A percentile compares a stretch with the other conserved stretches of the same genome.
These are phyloP conservation scores for Leptarthrus brevirostris DNA, from an alignment of 2,888 invertebrate genomes.

Conservation along the genomic window DNA sequence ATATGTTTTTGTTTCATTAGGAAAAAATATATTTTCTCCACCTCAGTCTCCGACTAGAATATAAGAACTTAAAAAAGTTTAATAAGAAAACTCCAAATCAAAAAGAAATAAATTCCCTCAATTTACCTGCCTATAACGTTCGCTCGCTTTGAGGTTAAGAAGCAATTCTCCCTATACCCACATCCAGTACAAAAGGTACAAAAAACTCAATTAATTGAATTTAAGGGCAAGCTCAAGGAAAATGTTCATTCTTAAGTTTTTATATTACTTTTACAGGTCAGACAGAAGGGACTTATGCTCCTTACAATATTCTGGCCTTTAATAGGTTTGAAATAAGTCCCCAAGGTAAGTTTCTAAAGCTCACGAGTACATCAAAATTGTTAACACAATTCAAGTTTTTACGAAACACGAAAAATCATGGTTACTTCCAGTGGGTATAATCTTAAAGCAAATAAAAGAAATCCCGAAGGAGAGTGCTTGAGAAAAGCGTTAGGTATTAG, in stretches of 20 bases:
- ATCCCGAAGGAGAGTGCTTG: not conserved
- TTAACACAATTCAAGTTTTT: constrained; percentile 24
- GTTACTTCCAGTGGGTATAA: not conserved
- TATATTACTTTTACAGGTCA: constrained; percentile 16
- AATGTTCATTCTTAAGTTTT: not conserved
- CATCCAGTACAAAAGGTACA: constrained; percentile 8
- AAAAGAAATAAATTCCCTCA: too few relatives aligned
- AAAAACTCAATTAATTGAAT: constrained; percentile 20
- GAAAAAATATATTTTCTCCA: too few relatives aligned
- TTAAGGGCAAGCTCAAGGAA: not conserved
- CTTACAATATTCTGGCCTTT: constrained; percentile 7
- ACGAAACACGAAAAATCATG: constrained; percentile 19
- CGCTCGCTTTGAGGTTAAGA: too few relatives aligned
- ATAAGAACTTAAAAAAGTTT: too few relatives aligned
- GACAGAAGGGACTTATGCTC: not conserved
- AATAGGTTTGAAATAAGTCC: constrained; percentile 29
- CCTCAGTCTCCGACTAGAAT: too few relatives aligned
- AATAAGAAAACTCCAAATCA: too few relatives aligned
- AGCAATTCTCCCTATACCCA: not conserved
- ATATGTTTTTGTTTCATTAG: too few relatives aligned
- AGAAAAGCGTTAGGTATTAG: not conserved
- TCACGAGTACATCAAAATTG: constrained; percentile 26
- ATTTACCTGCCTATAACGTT: too few relatives aligned
- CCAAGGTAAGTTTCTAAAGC: not conserved
- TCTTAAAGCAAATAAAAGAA: not conserved